Percentiles rank a stretch among this genome's conserved stretches.
phyloP scores from a whole-genome alignment of 2,113 vertebrate genomes.

The Plestiodon gilberti region DNA sequence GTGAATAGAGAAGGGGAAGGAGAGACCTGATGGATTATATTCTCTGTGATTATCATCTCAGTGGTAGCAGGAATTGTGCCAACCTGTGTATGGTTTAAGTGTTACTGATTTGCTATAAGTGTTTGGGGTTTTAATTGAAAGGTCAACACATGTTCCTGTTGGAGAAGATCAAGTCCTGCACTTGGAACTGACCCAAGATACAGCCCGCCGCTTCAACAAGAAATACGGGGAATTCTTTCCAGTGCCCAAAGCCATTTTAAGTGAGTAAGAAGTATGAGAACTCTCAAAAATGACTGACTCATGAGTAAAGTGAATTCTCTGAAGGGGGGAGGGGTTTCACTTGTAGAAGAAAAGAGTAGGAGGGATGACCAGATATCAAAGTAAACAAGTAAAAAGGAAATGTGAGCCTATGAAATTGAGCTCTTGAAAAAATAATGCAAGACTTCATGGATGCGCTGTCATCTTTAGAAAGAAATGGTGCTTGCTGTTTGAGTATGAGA shows the following conservation, averaged over 20 bases:
- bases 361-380: background rate
- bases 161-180: constrained; percentile 97
- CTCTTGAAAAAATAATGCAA: constrained; percentile 21
- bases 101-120: constrained; percentile 61
- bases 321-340: background rate
- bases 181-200: constrained; percentile 91
- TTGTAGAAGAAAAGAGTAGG: background rate
- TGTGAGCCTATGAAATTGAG: constrained; percentile 35
- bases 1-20: background rate
- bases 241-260: constrained; percentile 84
- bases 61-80: constrained; percentile 22
- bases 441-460: constrained; percentile 12
- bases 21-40: background rate
- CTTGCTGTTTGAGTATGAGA: constrained; percentile 22
- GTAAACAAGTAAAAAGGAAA: background rate
- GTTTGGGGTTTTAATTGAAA: constrained; percentile 75
- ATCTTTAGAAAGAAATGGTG: constrained; percentile 3
- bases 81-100: constrained; percentile 41
- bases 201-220: constrained; percentile 90
- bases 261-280: constrained; percentile 72
- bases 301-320: background rate
- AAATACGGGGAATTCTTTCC: constrained; percentile 90
- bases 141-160: constrained; percentile 92
- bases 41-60: background rate
- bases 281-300: background rate